Evolutionary conservation across 1,140 invertebrate species (phyloP).

Genomic region (Adoxophyes honmai): DNA sequence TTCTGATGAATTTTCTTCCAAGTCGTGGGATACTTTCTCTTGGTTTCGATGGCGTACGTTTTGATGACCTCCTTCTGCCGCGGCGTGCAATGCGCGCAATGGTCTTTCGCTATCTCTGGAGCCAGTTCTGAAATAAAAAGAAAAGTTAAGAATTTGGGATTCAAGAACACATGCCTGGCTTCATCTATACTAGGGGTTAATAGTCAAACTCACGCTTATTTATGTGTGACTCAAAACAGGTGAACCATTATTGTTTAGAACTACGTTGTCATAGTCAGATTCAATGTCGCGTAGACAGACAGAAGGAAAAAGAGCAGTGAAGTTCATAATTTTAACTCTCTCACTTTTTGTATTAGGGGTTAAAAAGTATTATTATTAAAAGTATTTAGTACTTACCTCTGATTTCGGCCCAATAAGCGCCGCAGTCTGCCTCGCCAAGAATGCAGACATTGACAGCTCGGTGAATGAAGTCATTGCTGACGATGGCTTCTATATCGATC

Average conservation of each 20-base stretch:
- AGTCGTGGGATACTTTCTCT: slow-evolving; percentile 5
- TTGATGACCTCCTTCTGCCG: background rate
- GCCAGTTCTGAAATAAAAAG: slow-evolving; percentile 1
- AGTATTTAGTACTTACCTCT: background rate
- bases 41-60: background rate
- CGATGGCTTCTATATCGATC: slow-evolving; percentile 10
- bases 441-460: slow-evolving; percentile 8
- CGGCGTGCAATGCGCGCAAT: slow-evolving; percentile 7
- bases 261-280: too few species aligned
- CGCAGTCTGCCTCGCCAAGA: background rate
- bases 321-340: too few species aligned
- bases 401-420: background rate
- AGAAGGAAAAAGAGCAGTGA: too few species aligned
- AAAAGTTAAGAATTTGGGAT: background rate
- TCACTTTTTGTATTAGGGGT: too few species aligned
- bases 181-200: too few species aligned
- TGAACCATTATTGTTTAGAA: too few species aligned
- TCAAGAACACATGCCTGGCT: too few species aligned
- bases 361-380: too few species aligned
- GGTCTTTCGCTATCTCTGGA: background rate
- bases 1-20: background rate
- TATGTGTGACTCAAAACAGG: too few species aligned
- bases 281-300: too few species aligned
- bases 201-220: too few species aligned
- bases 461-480: background rate